Evolutionary conservation across 2,113 vertebrate species (phyloP), one percentile per base, ranked within the genome.

Genomic region (Procavia capensis): DNA sequence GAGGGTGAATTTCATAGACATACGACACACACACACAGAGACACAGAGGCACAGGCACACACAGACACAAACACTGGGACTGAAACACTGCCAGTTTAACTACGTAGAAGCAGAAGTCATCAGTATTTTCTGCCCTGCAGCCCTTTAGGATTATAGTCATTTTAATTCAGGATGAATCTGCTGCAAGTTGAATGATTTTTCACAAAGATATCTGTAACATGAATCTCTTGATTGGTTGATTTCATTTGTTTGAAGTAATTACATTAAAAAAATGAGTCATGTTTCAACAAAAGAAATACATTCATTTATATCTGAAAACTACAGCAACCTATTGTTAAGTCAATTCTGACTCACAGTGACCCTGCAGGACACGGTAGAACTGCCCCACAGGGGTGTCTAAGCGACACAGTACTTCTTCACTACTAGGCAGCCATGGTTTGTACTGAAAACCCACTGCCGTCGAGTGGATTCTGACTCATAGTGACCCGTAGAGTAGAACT

Each of bases 151-250:
- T 45, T 61, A 9, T 27, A 87, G 43, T 84, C 47, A 16, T 68
- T 54, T 75, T 45, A 74, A 27, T 68, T 87, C 82, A 88, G 88
- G 89, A 80, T 68, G 45, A 64, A 66, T 94, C 68, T 85, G 47
- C 17, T n/a, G 78, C 2, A 1, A 50, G 36, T 68, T 75, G 20
- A 68, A 70, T 85, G 9, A 74, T 72, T 92, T 84, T 72, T 88
- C 59, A 90, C 63, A 88, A 57, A 50, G 41, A 1, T 87, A 90
- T 81, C 90, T 94, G 54, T 64, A 79, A 63, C 7, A 3, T 9
- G 24, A 68, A n/a, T 36, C 20, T 63, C n/a, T 54, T 79, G 24
- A 78, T 25, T 25, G 36, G 4, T 85, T 91, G 34, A 41, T 47
- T 91, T 47, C 10, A 63, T 39, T 86, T 39, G 76, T 22, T 11